Percentiles rank a stretch among this genome's conserved stretches.
phyloP scores from a whole-genome alignment of 2,113 vertebrate genomes.

The Megaceryle torquata region DNA sequence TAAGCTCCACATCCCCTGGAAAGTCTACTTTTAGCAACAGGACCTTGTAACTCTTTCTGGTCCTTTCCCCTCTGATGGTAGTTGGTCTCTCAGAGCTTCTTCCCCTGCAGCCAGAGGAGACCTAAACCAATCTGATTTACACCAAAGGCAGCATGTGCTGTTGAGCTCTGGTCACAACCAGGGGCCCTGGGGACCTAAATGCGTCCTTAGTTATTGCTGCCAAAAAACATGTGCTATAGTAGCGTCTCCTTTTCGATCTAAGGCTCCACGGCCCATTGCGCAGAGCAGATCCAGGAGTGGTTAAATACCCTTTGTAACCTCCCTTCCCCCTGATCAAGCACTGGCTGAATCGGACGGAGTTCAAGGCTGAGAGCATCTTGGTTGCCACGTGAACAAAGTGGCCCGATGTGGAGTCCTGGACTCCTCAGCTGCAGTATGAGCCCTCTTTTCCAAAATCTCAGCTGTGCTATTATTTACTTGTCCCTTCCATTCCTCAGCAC shows the following conservation, averaged over 20 bases:
- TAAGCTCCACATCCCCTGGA: not conserved
- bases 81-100: rapidly evolving
- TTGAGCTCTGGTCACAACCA: not conserved
- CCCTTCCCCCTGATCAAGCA: not conserved
- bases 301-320: not conserved
- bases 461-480: not conserved
- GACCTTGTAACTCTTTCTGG: not conserved
- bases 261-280: not conserved
- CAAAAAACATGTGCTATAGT: rapidly evolving
- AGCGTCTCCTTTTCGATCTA: not conserved
- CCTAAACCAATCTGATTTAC: not conserved
- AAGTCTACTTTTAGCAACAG: not conserved
- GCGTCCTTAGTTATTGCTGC: not conserved
- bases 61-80: not conserved
- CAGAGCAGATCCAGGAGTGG: not conserved
- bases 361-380: not conserved
- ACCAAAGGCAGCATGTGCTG: not conserved
- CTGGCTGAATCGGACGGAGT: rapidly evolving
- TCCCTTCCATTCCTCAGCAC: not conserved
- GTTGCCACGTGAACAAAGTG: not conserved
- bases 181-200: not conserved
- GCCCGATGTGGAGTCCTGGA: rapidly evolving
- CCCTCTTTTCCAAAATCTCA: not conserved
- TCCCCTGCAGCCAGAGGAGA: not conserved
- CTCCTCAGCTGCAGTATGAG: not conserved